These are phyloP conservation scores for Triops cancriformis DNA, from an alignment of 1,140 invertebrate genomes.

Conservation along the genomic window DNA sequence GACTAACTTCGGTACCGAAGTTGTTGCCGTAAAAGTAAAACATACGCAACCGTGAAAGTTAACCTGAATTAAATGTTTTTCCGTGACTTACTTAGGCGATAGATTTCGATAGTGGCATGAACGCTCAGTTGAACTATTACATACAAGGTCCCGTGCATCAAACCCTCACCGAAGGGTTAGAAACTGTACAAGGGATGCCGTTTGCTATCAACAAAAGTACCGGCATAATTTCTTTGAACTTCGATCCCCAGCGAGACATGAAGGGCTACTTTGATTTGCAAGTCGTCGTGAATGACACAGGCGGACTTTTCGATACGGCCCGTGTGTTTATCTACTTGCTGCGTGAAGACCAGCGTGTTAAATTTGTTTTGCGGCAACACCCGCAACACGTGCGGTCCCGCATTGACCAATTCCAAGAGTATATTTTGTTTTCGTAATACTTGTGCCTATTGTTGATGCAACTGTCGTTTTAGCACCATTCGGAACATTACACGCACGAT, in stretches of 20 bases:
- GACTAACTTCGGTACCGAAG: constrained; percentile 78
- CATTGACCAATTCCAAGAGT: constrained; percentile 71
- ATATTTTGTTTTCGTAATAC: constrained; percentile 37
- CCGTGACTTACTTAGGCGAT: constrained; percentile 51
- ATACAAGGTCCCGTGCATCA: constrained; percentile 63
- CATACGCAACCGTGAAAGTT: constrained; percentile 10
- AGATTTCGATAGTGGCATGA: constrained; percentile 67
- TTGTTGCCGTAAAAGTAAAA: constrained; percentile 71
- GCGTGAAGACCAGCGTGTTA: constrained; percentile 82
- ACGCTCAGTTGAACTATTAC: constrained; percentile 68
- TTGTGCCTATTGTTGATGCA: constrained; percentile 22
- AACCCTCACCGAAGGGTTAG: constrained; percentile 76
- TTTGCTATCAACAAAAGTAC: constrained; percentile 72
- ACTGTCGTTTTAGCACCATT: constrained; percentile 50
- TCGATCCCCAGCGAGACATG: constrained; percentile 91
- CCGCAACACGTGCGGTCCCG: constrained; percentile 71
- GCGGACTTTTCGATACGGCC: constrained; percentile 64
- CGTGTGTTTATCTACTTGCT: constrained; percentile 83
- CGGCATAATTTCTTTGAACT: constrained; percentile 78
- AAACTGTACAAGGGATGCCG: constrained; percentile 60
- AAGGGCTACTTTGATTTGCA: constrained; percentile 93
- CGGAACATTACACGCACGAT: constrained; percentile 79
- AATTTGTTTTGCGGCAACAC: constrained; percentile 81
- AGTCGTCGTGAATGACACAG: constrained; percentile 71
- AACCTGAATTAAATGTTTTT: too few species aligned